Percentiles rank a stretch among this genome's conserved stretches.
phyloP scores from a whole-genome alignment of 2,888 invertebrate genomes.

The Crossocerus cetratus region DNA sequence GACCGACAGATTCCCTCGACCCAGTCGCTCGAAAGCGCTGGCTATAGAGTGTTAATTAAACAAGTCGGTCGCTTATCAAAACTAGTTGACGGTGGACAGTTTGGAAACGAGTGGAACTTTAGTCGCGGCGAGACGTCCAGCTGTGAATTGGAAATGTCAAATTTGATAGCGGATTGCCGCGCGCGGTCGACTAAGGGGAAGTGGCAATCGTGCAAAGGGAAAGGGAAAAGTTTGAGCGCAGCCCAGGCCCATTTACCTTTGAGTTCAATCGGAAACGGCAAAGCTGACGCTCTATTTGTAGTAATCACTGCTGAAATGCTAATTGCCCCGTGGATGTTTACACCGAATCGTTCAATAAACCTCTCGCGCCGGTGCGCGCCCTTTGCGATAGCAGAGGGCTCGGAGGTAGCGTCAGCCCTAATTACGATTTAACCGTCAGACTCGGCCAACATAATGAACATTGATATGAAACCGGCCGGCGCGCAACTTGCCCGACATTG shows the following conservation, averaged over 20 bases:
- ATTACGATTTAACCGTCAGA: neutral
- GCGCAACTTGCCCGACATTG: too few relatives aligned
- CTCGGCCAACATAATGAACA: too few relatives aligned
- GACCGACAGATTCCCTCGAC: too few relatives aligned
- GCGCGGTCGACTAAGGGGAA: conserved; percentile 39
- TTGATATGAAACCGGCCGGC: too few relatives aligned
- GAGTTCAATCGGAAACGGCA: conserved; percentile 25
- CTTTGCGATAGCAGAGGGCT: neutral
- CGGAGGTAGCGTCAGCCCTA: neutral
- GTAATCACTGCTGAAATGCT: neutral
- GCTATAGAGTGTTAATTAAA: too few relatives aligned
- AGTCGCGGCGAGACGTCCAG: conserved; percentile 24
- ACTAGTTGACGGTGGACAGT: neutral
- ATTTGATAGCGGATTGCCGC: conserved; percentile 50
- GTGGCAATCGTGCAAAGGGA: conserved; percentile 17
- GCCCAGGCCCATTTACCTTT: conserved; percentile 23
- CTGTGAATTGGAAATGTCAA: conserved; percentile 40
- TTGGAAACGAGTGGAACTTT: conserved; percentile 16
- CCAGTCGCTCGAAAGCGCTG: too few relatives aligned
- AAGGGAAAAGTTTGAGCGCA: conserved; percentile 38
- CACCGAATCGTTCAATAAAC: neutral
- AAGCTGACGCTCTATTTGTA: conserved; percentile 13
- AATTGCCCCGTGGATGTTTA: neutral
- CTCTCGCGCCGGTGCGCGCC: neutral
- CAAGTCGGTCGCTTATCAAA: too few relatives aligned